Percentiles rank a stretch among this genome's conserved stretches.
These are phyloP conservation scores for Aphis gossypii DNA, from an alignment of 1,140 invertebrate species.

Conservation along the genomic window DNA sequence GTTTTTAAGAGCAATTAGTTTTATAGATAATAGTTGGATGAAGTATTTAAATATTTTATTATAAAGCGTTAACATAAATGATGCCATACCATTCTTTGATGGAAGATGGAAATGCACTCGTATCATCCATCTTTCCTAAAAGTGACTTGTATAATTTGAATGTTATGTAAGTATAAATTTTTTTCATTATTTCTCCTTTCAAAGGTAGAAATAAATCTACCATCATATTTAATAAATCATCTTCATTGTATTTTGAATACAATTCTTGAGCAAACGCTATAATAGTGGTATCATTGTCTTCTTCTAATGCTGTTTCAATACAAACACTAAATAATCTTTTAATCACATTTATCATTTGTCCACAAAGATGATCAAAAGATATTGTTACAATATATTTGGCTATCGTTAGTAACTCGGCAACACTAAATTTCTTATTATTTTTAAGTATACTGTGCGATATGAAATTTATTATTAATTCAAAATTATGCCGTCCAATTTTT, in stretches of 20 bases:
- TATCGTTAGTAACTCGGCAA: neutral
- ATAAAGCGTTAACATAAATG: neutral
- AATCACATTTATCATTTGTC: slow-evolving; percentile 15
- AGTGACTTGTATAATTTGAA: slow-evolving; percentile 15
- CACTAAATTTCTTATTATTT: neutral
- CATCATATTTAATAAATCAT: neutral
- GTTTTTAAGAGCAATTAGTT: neutral
- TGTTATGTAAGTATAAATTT: neutral
- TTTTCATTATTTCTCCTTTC: neutral
- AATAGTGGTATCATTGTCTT: neutral
- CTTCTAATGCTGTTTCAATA: neutral
- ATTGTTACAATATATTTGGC: neutral
- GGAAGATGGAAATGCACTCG: neutral
- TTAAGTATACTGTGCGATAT: neutral
- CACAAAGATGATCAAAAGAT: neutral
- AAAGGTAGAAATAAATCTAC: slow-evolving; percentile 38
- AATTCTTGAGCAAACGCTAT: neutral
- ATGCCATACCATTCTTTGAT: slow-evolving; percentile 26
- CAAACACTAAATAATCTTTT: slow-evolving; percentile 26
- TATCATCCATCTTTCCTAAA: slow-evolving; percentile 3
- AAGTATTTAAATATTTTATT: neutral
- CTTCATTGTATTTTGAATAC: neutral
- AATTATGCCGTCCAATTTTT: neutral
- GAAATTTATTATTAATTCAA: slow-evolving; percentile 26
- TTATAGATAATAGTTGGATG: neutral